phyloP scores from a whole-genome alignment of 2,888 invertebrate genomes.

The Latheticus oryzae region DNA sequence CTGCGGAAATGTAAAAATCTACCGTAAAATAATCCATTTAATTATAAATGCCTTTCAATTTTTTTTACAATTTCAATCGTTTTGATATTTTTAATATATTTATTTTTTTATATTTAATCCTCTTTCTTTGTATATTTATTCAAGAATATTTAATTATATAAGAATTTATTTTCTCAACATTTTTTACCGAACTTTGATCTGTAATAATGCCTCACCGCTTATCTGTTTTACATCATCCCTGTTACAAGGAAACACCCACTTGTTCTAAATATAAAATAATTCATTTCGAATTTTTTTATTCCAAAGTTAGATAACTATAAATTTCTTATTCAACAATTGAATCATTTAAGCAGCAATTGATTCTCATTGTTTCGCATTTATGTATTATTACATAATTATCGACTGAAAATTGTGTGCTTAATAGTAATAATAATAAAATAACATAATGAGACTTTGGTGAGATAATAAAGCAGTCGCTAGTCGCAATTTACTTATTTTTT shows the following conservation, averaged over 20 bases:
- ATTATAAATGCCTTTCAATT: too few species aligned
- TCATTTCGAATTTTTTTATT: conserved; percentile 1
- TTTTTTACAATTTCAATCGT: too few species aligned
- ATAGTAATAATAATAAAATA: conserved; percentile 6
- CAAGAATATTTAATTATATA: conserved; percentile 1
- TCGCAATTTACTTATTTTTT: too few species aligned
- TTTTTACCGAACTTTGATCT: conserved; percentile 6
- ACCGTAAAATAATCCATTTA: conserved; percentile 2
- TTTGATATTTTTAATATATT: background rate
- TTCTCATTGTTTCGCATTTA: too few species aligned
- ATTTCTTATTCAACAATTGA: too few species aligned
- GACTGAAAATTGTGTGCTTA: conserved; percentile 5
- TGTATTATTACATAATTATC: too few species aligned
- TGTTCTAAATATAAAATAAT: conserved; percentile 5
- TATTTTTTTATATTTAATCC: conserved; percentile 4
- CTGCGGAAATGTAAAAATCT: too few species aligned
- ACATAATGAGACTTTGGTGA: conserved; percentile 1
- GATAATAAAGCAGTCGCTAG: too few species aligned
- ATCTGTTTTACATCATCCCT: conserved; percentile 6
- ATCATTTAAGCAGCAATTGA: too few species aligned
- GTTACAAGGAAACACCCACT: conserved; percentile 3
- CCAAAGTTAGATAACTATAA: too few species aligned
- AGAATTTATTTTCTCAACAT: conserved; percentile 2
- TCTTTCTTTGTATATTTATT: background rate
- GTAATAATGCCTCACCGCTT: background rate